Base-by-base conservation (phyloP, 2,113 vertebrate species). In the Crotalus tigris region DNA sequence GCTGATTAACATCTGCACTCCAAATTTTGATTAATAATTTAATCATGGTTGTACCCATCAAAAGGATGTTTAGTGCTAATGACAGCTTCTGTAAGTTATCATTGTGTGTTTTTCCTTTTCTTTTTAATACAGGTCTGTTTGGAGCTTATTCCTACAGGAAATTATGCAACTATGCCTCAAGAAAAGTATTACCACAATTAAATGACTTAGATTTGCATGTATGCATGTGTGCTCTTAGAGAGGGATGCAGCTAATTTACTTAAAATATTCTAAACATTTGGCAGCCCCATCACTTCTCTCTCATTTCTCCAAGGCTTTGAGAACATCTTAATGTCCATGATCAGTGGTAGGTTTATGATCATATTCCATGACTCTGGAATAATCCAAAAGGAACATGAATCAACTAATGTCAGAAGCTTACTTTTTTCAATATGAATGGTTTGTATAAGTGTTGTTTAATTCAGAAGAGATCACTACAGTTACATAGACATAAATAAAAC, bases 1-100 rank as follows among this genome's bases (percentile, higher is more conserved):
- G 90, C 89, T 87, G 92, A 93, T 93, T 90, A 90, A 93, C 88
- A 93, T 44, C 55, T 93, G 89, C 49, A 87, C 55, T 90, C 46
- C 51, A 90, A 93, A 93, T 44, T 93, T 93, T 90, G 89, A 93
- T 93, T 93, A 86, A 93, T 90, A 90, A 93, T 87, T 87, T 90
- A 93, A 90, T 93, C 92, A 93, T 57, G 53, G 49, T 64, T 90
- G 57, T 7, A 90, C 46, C 88, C 75, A 85, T 49, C 89, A 64
- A 90, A 87, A 33, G 81, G 23, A 26, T 87, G 12, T 86, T 86
- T 49, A 39, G 26, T 21, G 44, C 64, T 39, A 12, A 81, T 61
- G 69, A n/a, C 26, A 90, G 92, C 88, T 85, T 90, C 61, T 59
- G 89, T 87, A 93, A 86, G 64, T 89, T 90, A 64, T 44, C 89